Percentiles rank a stretch among this genome's conserved stretches.
phyloP scores from a whole-genome alignment of 1,140 invertebrate species.

The Sycobia sp. region DNA sequence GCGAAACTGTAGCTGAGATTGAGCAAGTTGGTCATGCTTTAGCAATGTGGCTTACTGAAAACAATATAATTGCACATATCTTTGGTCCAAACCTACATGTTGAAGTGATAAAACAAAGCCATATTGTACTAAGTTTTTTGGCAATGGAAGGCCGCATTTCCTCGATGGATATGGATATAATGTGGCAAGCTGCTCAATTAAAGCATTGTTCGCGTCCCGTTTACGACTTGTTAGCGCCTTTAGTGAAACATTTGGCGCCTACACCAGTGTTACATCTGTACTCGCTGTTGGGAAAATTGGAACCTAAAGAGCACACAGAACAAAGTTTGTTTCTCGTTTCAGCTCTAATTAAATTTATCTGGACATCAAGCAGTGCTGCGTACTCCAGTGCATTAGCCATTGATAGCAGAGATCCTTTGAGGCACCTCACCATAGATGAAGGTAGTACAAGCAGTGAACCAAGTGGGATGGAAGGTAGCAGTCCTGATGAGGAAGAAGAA shows the following conservation, averaged over 20 bases:
- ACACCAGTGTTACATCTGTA: slow-evolving; percentile 87
- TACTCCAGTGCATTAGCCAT: slow-evolving; percentile 58
- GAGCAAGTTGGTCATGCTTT: slow-evolving; percentile 83
- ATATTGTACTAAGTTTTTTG: slow-evolving; percentile 89
- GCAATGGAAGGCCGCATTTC: slow-evolving; percentile 90
- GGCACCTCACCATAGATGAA: slow-evolving; percentile 45
- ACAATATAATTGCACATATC: slow-evolving; percentile 91
- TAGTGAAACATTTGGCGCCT: slow-evolving; percentile 88
- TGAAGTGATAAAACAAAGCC: slow-evolving; percentile 93
- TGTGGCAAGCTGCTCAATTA: slow-evolving; percentile 91
- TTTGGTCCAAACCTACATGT: slow-evolving; percentile 96
- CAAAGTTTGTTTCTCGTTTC: slow-evolving; percentile 90
- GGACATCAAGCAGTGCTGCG: slow-evolving; percentile 73
- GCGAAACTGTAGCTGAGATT: slow-evolving; percentile 81
- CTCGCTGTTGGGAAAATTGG: slow-evolving; percentile 79
- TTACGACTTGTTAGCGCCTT: slow-evolving; percentile 84
- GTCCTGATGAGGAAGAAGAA: slow-evolving; percentile 70
- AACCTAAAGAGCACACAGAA: slow-evolving; percentile 90
- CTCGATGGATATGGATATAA: slow-evolving; percentile 88
- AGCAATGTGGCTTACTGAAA: slow-evolving; percentile 85
- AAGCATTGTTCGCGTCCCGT: slow-evolving; percentile 94
- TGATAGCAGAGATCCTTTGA: slow-evolving; percentile 54
- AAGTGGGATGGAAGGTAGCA: slow-evolving; percentile 76
- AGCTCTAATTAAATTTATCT: slow-evolving; percentile 86
- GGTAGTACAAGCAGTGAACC: slow-evolving; percentile 64